Conservation (phyloP, 2,797 vertebrate genomes). For the Spinus pinus region DNA sequence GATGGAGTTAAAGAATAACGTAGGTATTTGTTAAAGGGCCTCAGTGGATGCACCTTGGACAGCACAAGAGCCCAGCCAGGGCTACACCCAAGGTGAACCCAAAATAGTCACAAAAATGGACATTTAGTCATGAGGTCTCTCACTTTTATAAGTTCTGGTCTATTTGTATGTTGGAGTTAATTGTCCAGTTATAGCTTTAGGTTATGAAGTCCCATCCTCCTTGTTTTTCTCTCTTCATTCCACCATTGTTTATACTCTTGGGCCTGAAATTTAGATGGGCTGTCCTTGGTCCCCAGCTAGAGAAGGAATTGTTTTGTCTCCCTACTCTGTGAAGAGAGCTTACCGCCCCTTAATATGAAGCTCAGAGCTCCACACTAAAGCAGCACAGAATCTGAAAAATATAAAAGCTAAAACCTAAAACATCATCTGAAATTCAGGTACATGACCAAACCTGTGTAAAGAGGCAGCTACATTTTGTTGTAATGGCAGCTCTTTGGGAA, state of each 20-base stretch:
- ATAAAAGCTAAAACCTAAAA: neutral
- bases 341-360: neutral
- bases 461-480: neutral
- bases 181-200: neutral
- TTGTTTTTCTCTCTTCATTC: neutral
- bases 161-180: neutral
- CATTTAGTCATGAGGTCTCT: fast-evolving
- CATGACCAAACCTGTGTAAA: neutral
- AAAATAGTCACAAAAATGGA: neutral
- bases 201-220: neutral
- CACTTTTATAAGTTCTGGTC: neutral
- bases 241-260: neutral
- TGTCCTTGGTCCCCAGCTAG: neutral
- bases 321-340: neutral
- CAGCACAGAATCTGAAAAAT: neutral
- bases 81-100: neutral
- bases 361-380: neutral
- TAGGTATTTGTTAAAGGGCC: neutral
- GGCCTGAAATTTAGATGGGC: neutral
- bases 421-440: neutral
- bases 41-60: neutral
- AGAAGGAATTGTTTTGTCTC: neutral
- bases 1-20: neutral
- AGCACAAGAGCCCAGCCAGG: neutral
- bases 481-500: neutral